phyloP scores from a whole-genome alignment of 2,888 invertebrate species.

The Heteromurus nitidus region DNA sequence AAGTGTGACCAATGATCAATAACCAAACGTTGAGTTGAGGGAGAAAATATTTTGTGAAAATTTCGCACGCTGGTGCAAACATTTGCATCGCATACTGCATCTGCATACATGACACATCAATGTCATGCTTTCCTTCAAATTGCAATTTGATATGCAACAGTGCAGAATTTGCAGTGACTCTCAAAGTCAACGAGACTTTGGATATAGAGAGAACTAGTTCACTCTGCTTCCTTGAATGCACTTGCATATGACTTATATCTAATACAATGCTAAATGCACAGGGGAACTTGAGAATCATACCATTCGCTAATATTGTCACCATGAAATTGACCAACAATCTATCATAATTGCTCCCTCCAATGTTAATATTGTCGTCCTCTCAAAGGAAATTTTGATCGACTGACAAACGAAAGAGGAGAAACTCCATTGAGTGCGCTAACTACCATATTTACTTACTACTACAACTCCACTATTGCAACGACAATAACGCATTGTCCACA shows the following conservation, averaged over 20 bases:
- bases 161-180: too few relatives aligned
- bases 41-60: too few relatives aligned
- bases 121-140: too few relatives aligned
- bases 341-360: slow-evolving; percentile 41
- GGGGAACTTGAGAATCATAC: slow-evolving; percentile 1
- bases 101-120: too few relatives aligned
- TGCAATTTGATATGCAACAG: too few relatives aligned
- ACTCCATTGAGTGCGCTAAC: slow-evolving; percentile 43
- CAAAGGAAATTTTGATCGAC: slow-evolving; percentile 8
- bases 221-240: too few relatives aligned
- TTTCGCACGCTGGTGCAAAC: too few relatives aligned
- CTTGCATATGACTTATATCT: neutral
- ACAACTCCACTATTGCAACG: slow-evolving; percentile 18
- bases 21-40: too few relatives aligned
- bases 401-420: slow-evolving; percentile 52
- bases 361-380: slow-evolving; percentile 29
- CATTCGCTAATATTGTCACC: slow-evolving; percentile 8
- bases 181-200: too few relatives aligned
- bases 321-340: neutral
- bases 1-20: too few relatives aligned
- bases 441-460: slow-evolving; percentile 57
- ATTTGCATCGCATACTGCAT: too few relatives aligned
- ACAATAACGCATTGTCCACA: slow-evolving; percentile 27
- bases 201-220: too few relatives aligned
- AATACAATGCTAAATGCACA: neutral